These are phyloP conservation scores for Cephus cinctus DNA, from an alignment of 1,140 invertebrate genomes.

Conservation along the genomic window DNA sequence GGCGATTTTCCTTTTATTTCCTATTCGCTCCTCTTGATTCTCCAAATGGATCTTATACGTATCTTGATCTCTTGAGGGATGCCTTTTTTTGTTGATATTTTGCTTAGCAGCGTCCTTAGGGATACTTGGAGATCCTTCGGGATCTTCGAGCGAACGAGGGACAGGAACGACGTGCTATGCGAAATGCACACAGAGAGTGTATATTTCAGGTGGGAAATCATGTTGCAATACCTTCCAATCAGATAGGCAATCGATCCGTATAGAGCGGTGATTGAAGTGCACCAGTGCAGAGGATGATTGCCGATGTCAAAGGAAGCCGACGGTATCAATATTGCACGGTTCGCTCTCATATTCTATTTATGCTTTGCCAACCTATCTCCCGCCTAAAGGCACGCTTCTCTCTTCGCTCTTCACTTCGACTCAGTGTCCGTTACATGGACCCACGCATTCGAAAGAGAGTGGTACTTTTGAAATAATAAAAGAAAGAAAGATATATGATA, in stretches of 20 bases:
- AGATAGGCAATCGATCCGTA: slow-evolving; percentile 19
- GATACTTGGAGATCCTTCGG: no score
- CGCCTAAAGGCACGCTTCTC: slow-evolving; percentile 1
- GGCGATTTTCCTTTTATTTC: no score
- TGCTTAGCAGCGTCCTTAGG: no score
- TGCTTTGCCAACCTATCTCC: slow-evolving; percentile 9
- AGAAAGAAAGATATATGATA: no score
- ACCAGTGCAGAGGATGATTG: slow-evolving; percentile 26
- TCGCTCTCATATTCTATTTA: slow-evolving; percentile 32
- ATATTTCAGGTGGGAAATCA: slow-evolving; percentile 20
- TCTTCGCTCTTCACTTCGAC: not conserved
- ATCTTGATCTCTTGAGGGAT: no score
- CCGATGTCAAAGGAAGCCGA: slow-evolving; percentile 33
- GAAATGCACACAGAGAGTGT: slow-evolving; percentile 13
- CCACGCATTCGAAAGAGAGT: no score
- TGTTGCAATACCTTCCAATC: slow-evolving; percentile 15
- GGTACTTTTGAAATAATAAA: no score
- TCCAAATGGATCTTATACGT: no score
- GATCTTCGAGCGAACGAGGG: no score
- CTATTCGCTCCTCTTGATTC: no score
- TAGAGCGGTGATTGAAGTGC: slow-evolving; percentile 30
- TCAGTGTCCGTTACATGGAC: no score
- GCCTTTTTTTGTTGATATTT: no score
- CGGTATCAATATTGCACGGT: slow-evolving; percentile 15
- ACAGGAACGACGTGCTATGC: not conserved